Conservation (phyloP, 2,888 invertebrate species). For the Leucania comma region DNA sequence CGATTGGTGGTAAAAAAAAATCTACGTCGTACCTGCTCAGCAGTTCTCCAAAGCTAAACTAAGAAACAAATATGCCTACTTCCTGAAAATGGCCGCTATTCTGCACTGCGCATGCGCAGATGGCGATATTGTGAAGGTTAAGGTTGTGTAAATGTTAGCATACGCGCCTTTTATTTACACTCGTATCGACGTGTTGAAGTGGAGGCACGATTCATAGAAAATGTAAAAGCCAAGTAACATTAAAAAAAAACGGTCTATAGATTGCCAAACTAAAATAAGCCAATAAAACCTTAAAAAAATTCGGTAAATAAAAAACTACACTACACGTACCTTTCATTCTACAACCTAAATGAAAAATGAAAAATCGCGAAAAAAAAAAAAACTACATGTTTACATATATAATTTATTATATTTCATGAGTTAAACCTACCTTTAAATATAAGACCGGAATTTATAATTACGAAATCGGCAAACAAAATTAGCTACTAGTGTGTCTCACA, state of each 20-base stretch:
- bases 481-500: too few relatives aligned
- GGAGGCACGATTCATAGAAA: neutral
- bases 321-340: neutral
- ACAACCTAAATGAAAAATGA: too few relatives aligned
- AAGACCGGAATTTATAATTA: too few relatives aligned
- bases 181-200: slow-evolving; percentile 14
- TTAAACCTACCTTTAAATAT: too few relatives aligned
- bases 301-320: neutral
- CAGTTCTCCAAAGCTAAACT: slow-evolving; percentile 12
- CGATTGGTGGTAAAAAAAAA: too few relatives aligned
- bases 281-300: neutral
- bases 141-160: slow-evolving; percentile 20
- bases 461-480: too few relatives aligned
- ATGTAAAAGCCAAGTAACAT: neutral
- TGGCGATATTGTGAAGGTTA: slow-evolving; percentile 45
- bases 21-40: neutral
- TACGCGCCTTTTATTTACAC: slow-evolving; percentile 38
- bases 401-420: too few relatives aligned
- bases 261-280: neutral
- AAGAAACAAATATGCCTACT: slow-evolving; percentile 22
- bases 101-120: slow-evolving; percentile 27
- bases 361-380: too few relatives aligned
- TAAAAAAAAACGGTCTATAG: neutral
- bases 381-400: too few relatives aligned
- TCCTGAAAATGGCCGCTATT: slow-evolving; percentile 38